Conservation (phyloP, 2,113 vertebrate genomes). For the Xyliphius kryptos region DNA sequence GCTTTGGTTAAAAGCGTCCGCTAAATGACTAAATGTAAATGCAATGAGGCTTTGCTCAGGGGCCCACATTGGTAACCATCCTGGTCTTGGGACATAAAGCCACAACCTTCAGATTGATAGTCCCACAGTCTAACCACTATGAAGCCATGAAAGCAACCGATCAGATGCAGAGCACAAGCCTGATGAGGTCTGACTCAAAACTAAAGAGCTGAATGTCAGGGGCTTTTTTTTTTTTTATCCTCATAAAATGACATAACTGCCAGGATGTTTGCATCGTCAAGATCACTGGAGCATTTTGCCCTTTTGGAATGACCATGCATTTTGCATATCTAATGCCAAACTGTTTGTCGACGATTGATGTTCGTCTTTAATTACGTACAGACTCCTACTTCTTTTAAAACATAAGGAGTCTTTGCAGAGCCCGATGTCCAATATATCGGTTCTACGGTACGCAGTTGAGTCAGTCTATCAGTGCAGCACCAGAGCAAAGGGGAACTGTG, state of each 20-base stretch:
- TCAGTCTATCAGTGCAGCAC: background rate
- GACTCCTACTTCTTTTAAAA: too few relatives aligned
- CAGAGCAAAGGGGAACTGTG: constrained; percentile 25
- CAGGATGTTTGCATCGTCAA: constrained; percentile 1
- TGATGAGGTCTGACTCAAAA: constrained; percentile 48
- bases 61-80: too few relatives aligned
- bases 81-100: too few relatives aligned
- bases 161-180: constrained; percentile 14
- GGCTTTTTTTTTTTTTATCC: constrained; percentile 32
- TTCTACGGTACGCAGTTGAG: background rate
- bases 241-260: constrained; percentile 6
- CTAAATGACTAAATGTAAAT: too few relatives aligned
- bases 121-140: background rate
- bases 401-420: too few relatives aligned
- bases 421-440: background rate
- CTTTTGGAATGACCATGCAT: background rate
- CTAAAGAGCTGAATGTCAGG: constrained; percentile 39
- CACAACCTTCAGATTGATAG: too few relatives aligned
- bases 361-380: too few relatives aligned
- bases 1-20: too few relatives aligned
- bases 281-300: background rate
- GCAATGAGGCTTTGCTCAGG: too few relatives aligned
- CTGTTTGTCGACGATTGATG: too few relatives aligned
- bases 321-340: too few relatives aligned
- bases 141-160: constrained; percentile 29